Percentiles rank a stretch among this genome's conserved stretches.
Evolutionary conservation across 2,888 invertebrate genomes (phyloP).

Genomic region (Agrochola lota): DNA sequence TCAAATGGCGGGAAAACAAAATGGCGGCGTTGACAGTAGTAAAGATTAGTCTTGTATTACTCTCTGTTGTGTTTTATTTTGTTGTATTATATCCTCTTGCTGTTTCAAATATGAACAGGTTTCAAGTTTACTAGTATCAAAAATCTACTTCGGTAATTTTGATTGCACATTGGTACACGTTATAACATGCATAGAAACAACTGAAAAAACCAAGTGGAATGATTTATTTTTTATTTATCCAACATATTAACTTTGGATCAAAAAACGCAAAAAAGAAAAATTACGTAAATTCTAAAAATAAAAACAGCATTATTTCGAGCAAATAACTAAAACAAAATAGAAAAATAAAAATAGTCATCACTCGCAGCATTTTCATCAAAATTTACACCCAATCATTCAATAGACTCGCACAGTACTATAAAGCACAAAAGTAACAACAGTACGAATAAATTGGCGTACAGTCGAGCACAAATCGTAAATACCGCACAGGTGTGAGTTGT

Average conservation of each 20-base stretch:
- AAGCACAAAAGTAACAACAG: conserved; percentile 62
- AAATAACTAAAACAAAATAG: conserved; percentile 2
- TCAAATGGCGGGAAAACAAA: conserved; percentile 16
- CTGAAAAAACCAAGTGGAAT: neutral
- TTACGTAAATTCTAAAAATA: neutral
- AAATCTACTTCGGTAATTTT: neutral
- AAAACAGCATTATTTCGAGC: neutral
- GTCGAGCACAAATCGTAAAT: conserved; percentile 69
- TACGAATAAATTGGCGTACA: conserved; percentile 60
- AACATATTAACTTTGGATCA: neutral
- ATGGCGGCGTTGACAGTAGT: conserved; percentile 30
- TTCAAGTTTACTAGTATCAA: neutral
- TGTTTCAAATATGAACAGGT: neutral
- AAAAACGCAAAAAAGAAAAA: neutral
- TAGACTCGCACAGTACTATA: conserved; percentile 46
- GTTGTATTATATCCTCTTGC: neutral
- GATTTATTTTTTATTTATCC: neutral
- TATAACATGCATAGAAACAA: neutral
- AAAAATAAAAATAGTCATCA: neutral
- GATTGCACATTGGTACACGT: neutral
- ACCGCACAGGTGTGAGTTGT: conserved; percentile 74
- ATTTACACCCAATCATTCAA: conserved; percentile 59
- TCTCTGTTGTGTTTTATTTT: conserved; percentile 19
- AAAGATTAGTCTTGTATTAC: conserved; percentile 31
- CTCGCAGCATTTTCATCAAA: conserved; percentile 19